These are phyloP conservation scores for Podiceps cristatus DNA, from an alignment of 2,113 vertebrate species.

Conservation along the genomic window DNA sequence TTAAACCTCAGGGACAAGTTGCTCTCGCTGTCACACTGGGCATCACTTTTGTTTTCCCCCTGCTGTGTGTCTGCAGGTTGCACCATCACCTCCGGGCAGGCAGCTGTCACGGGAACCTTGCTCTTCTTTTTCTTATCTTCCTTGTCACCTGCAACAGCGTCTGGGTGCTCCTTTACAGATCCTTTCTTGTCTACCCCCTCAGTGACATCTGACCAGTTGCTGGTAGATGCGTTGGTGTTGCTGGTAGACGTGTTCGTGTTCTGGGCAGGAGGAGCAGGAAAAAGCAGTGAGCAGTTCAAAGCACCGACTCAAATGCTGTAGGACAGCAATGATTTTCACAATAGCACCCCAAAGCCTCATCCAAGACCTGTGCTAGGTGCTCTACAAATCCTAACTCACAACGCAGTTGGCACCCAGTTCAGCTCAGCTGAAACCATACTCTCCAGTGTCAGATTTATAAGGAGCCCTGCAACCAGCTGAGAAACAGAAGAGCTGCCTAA, in stretches of 20 bases:
- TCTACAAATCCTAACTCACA: neutral
- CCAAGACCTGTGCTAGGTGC: neutral
- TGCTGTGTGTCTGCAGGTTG: neutral
- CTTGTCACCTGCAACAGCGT: constrained; percentile 47
- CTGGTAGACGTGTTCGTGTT: neutral
- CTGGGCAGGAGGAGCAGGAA: constrained; percentile 9
- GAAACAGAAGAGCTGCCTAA: neutral
- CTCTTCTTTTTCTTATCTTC: constrained; percentile 48
- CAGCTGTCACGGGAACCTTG: neutral
- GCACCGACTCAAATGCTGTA: neutral
- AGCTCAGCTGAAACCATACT: neutral
- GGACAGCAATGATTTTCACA: neutral
- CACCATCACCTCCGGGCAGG: neutral
- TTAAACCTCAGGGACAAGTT: constrained; percentile 76
- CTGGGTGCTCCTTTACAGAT: constrained; percentile 53
- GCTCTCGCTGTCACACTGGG: constrained; percentile 47
- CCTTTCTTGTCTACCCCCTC: constrained; percentile 20
- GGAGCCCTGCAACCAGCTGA: neutral
- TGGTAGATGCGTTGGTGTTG: neutral
- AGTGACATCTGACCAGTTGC: neutral
- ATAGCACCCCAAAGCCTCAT: accelerated
- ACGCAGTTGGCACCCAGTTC: neutral
- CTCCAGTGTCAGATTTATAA: neutral
- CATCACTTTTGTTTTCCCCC: constrained; percentile 55
- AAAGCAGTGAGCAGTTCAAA: neutral